A percentile compares a stretch with the other conserved stretches of the same genome.
Conservation (phyloP, 2,113 vertebrate genomes). For the Entelurus aequoreus region DNA sequence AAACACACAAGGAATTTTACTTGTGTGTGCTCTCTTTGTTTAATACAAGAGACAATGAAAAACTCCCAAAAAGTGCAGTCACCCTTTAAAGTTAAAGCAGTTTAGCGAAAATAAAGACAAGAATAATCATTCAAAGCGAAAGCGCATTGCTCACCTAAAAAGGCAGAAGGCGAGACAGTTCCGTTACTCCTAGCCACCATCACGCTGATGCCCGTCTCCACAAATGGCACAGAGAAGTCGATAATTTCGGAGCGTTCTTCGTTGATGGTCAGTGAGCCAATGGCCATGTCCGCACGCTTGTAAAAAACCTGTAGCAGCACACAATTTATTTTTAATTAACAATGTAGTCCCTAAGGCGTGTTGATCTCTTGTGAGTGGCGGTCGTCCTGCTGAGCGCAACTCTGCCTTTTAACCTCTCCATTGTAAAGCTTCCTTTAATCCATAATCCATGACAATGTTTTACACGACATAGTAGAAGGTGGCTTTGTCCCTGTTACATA, state of each 20-base stretch:
- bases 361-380: no score
- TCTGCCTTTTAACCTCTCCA: neutral
- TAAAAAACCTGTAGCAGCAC: slow-evolving; percentile 83
- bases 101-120: neutral
- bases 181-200: slow-evolving; percentile 97
- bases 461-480: slow-evolving; percentile 16
- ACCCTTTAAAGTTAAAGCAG: no score
- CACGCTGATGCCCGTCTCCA: slow-evolving; percentile 97
- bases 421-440: slow-evolving; percentile 16
- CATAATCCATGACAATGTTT: slow-evolving; percentile 23
- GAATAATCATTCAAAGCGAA: neutral
- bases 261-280: slow-evolving; percentile 96
- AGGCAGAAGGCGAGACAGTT: slow-evolving; percentile 93
- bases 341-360: neutral
- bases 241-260: slow-evolving; percentile 96
- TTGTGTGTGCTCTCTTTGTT: no score
- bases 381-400: neutral
- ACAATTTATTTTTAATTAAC: no score
- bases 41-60: no score
- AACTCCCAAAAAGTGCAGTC: no score
- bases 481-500: slow-evolving; percentile 16
- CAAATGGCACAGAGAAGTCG: slow-evolving; percentile 96
- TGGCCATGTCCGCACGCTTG: slow-evolving; percentile 95
- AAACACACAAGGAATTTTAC: no score
- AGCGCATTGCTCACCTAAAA: slow-evolving; percentile 78